Conservation (phyloP, 2,797 vertebrate species). For the Arremon brunneinucha region DNA sequence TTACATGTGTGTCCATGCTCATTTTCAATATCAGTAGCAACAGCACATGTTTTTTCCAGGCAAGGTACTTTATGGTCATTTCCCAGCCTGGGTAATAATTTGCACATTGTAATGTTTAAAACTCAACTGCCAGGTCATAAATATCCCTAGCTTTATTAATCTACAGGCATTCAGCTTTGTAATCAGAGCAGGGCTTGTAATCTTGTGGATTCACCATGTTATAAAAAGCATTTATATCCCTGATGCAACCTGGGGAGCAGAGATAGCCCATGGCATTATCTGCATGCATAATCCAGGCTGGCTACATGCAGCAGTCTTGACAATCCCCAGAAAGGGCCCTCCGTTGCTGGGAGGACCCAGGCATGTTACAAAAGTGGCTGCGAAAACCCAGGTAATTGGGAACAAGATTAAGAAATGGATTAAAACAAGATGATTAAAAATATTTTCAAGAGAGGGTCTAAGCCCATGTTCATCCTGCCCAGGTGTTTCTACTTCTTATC, state of each 20-base stretch:
- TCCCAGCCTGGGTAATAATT: conserved; percentile 33
- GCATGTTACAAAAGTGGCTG: neutral
- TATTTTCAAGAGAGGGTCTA: neutral
- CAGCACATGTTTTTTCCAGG: neutral
- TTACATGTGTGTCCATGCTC: neutral
- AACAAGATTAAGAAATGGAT: neutral
- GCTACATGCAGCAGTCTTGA: neutral
- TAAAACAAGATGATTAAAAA: conserved; percentile 11
- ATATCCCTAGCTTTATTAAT: conserved; percentile 47
- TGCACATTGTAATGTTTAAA: conserved; percentile 42
- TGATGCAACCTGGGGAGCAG: conserved; percentile 19
- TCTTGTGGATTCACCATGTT: conserved; percentile 24
- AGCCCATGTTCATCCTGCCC: neutral
- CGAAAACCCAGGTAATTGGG: neutral
- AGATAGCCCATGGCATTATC: conserved; percentile 45
- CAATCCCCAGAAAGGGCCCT: neutral
- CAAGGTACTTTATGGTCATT: conserved; percentile 16
- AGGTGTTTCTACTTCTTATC: neutral
- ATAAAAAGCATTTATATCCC: conserved; percentile 12
- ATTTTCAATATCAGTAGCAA: conserved; percentile 1
- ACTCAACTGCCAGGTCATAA: conserved; percentile 47
- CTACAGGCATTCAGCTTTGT: conserved; percentile 33
- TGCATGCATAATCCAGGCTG: neutral
- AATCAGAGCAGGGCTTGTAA: conserved; percentile 45
- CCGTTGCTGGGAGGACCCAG: neutral